A percentile compares a stretch with the other conserved stretches of the same genome.
Conservation (phyloP, 1,140 invertebrate genomes). For the Drosophila pachea region DNA sequence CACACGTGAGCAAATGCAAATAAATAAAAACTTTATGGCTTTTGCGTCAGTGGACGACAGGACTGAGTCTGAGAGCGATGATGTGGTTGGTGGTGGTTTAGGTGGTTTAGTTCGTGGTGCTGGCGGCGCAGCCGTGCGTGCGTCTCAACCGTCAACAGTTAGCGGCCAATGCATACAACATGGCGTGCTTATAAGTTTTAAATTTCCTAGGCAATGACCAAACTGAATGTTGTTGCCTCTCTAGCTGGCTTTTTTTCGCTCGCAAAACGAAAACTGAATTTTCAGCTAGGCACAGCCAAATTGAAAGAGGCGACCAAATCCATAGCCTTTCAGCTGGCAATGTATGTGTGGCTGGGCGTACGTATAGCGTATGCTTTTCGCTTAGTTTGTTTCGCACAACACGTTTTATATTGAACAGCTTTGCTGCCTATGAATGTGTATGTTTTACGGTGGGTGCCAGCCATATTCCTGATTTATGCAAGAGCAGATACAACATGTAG, state of each 20-base stretch:
- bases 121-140: constrained; percentile 48
- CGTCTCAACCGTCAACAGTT: constrained; percentile 57
- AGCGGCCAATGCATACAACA: constrained; percentile 41
- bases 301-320: constrained; percentile 24
- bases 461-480: constrained; percentile 59
- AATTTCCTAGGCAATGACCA: constrained; percentile 50
- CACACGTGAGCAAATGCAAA: constrained; percentile 77
- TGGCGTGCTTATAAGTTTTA: constrained; percentile 74
- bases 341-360: constrained; percentile 13
- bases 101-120: background rate
- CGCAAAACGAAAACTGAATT: constrained; percentile 36
- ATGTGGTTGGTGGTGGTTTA: background rate
- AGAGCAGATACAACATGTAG: constrained; percentile 26
- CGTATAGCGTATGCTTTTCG: constrained; percentile 20
- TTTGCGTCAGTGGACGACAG: constrained; percentile 46
- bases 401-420: constrained; percentile 72
- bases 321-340: constrained; percentile 23
- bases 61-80: background rate
- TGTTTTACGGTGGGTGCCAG: constrained; percentile 21
- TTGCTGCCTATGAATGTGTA: constrained; percentile 34
- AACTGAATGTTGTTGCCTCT: constrained; percentile 22
- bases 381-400: constrained; percentile 49
- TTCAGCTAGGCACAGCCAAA: constrained; percentile 37
- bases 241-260: constrained; percentile 12
- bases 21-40: constrained; percentile 77